These are phyloP conservation scores for Gymnoscopelus braueri DNA, from an alignment of 2,797 vertebrate species.

Conservation along the genomic window DNA sequence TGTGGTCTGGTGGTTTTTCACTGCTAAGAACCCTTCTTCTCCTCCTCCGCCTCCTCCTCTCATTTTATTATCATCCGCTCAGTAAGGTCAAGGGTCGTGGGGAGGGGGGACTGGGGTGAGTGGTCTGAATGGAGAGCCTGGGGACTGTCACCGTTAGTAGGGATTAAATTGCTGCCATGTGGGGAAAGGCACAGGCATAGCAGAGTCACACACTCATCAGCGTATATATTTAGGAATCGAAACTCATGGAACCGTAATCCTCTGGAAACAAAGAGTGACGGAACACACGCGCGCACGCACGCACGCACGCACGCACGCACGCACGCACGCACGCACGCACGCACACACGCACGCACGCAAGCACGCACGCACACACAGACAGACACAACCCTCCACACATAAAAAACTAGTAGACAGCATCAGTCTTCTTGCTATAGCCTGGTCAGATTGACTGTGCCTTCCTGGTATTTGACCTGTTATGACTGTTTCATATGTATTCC, in stretches of 20 bases:
- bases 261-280: conserved; percentile 17
- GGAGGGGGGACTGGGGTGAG: conserved; percentile 14
- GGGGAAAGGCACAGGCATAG: conserved; percentile 58
- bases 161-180: conserved; percentile 69
- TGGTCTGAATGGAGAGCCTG: conserved; percentile 52
- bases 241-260: conserved; percentile 31
- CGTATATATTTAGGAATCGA: conserved; percentile 4
- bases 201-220: conserved; percentile 57
- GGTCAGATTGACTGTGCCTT: too few relatives aligned
- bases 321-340: not conserved
- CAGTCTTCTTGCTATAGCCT: too few relatives aligned
- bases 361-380: not conserved
- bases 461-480: too few relatives aligned
- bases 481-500: too few relatives aligned
- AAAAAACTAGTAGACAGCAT: too few relatives aligned
- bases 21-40: conserved; percentile 31
- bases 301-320: not conserved
- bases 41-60: conserved; percentile 30
- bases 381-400: too few relatives aligned
- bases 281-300: conserved; percentile 3
- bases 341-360: not conserved
- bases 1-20: not conserved
- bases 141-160: conserved; percentile 53
- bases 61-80: conserved; percentile 14
- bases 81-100: conserved; percentile 43